phyloP scores from a whole-genome alignment of 53 echinoderm and acorn worm genomes.

The Luidia sarsii region DNA sequence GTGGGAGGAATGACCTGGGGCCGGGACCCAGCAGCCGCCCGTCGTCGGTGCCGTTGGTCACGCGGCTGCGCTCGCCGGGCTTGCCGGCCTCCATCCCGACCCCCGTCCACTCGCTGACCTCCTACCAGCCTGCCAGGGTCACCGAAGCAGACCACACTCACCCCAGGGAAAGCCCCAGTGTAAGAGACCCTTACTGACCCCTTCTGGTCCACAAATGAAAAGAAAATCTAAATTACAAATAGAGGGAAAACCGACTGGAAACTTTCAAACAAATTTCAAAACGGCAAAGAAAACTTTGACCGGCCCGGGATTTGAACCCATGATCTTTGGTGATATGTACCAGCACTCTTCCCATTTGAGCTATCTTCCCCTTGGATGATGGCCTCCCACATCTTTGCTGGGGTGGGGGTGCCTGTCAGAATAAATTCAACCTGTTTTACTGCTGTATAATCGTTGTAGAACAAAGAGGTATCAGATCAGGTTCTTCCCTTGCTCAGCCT shows the following conservation, averaged over 20 bases:
- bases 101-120: constrained; percentile 13
- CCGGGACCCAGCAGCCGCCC: no score
- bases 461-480: no score
- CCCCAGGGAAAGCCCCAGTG: neutral
- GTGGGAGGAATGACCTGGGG: neutral
- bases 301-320: no score
- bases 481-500: no score
- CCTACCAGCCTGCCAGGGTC: neutral
- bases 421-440: no score
- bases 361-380: neutral
- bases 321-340: no score
- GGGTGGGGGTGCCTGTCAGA: no score
- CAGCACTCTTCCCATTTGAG: neutral
- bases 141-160: neutral
- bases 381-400: neutral
- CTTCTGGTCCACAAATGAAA: neutral
- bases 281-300: no score
- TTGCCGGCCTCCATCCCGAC: neutral
- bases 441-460: no score
- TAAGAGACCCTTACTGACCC: neutral
- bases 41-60: neutral
- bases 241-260: neutral
- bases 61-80: neutral
- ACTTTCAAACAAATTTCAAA: no score
- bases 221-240: neutral